phyloP scores from a whole-genome alignment of 2,797 vertebrate species.

The Scolopax bukidnonensis region DNA sequence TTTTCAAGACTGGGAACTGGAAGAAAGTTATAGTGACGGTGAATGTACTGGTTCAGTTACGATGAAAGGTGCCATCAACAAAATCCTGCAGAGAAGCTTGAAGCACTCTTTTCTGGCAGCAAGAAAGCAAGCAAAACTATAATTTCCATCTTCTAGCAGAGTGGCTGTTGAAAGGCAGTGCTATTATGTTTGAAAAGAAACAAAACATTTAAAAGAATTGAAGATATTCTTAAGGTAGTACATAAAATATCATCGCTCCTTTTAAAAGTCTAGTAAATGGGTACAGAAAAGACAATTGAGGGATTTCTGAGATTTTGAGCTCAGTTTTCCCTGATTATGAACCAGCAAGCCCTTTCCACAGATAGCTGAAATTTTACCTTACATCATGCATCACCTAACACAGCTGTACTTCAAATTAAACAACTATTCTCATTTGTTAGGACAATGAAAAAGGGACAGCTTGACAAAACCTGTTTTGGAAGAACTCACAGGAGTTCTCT shows the following conservation, averaged over 20 bases:
- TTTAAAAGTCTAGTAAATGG: neutral
- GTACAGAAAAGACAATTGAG: neutral
- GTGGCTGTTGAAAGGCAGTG: neutral
- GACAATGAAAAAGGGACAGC: neutral
- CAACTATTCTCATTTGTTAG: neutral
- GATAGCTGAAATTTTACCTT: neutral
- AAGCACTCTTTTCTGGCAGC: neutral
- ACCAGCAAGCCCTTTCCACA: neutral
- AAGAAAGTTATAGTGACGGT: neutral
- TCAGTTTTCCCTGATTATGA: neutral
- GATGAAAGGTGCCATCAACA: neutral
- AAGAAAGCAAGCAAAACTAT: neutral
- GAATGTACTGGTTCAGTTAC: neutral
- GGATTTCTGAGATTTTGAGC: neutral
- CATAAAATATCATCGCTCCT: neutral
- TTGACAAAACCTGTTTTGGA: neutral
- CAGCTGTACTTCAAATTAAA: neutral
- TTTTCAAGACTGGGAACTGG: neutral
- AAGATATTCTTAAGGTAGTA: neutral
- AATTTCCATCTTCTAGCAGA: neutral
- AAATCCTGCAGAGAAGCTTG: neutral
- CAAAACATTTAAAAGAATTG: neutral
- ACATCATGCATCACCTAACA: neutral
- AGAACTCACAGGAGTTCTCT: neutral
- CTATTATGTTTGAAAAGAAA: neutral